Evolutionary conservation across 2,888 invertebrate genomes (phyloP), one percentile per base, ranked within the genome.

Genomic region (Megaustenia siamemsis): DNA sequence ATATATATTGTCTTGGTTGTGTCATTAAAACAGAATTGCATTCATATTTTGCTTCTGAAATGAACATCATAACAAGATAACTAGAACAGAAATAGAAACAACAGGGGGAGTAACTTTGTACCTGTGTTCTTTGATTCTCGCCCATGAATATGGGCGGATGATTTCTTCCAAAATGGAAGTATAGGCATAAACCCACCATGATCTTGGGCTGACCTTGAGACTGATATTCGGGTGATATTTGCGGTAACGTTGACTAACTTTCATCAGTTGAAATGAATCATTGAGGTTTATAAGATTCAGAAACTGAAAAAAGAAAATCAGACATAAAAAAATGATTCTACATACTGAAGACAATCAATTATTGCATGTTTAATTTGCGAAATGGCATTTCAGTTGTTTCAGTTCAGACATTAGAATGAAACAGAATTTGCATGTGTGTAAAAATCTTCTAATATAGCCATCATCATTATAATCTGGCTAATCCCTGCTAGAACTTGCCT

Each of bases 151-250:
- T 0, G 97, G 97, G 38, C 95, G 94, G 1, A 97, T 95, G 49
- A 96, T 95, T 89, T 97, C 96, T 89, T 96, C 96, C 1, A 97
- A 91, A 0, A 96, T 95, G 6, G 96, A 96, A 87, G 95, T 95
- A 92, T 95, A 96, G 0, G 96, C 96, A 92, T 97, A 97, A 63
- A 94, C 95, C 97, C 97, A 97, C 97, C 97, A 97, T 63, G 95
- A 95, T 88, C 95, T 95, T 0, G 95, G 94, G 91, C 96, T 95
- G 83, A 96, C 95, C 45, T 94, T 93, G 2, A 96, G 93, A 0
- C 95, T 95, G 0, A 95, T 94, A 0, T 95, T 95, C 0, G 96
- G 96, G 87, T 95, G 95, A 84, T 95, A 95, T 88, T 96, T 95
- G 8, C 96, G 95, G 93, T 96, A 96, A 90, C 96, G 95, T 90